Percentiles rank a stretch among this genome's conserved stretches.
These are phyloP conservation scores for Petrocephalus sullivani DNA, from an alignment of 2,797 vertebrate species.

Conservation along the genomic window DNA sequence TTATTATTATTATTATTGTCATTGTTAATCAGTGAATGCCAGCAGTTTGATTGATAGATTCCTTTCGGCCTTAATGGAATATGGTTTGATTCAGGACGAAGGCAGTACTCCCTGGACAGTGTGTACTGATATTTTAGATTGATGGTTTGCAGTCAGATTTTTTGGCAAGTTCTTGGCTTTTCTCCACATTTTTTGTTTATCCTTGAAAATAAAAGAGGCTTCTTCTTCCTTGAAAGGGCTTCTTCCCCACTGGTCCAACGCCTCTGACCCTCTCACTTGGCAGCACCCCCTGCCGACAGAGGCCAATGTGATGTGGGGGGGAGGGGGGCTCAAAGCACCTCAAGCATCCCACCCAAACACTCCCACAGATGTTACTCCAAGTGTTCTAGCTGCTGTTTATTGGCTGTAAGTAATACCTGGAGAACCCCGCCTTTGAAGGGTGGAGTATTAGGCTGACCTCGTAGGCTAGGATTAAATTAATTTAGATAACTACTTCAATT, in stretches of 20 bases:
- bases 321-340: background rate
- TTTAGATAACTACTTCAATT: background rate
- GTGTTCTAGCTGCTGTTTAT: background rate
- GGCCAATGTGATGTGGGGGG: too few relatives aligned
- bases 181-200: background rate
- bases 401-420: background rate
- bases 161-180: background rate
- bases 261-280: background rate
- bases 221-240: background rate
- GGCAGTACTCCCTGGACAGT: background rate
- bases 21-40: background rate
- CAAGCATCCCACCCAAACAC: background rate
- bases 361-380: background rate
- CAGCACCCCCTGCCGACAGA: too few relatives aligned
- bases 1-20: too few relatives aligned
- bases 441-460: background rate
- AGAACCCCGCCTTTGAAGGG: background rate
- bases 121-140: background rate
- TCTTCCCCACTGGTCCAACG: background rate
- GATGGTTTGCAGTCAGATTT: background rate
- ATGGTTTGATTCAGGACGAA: background rate
- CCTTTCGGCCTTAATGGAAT: background rate
- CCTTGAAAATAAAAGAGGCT: background rate
- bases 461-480: background rate
- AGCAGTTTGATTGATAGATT: background rate